Conservation (phyloP, 2,797 vertebrate species). For the Protonibea diacanthus region DNA sequence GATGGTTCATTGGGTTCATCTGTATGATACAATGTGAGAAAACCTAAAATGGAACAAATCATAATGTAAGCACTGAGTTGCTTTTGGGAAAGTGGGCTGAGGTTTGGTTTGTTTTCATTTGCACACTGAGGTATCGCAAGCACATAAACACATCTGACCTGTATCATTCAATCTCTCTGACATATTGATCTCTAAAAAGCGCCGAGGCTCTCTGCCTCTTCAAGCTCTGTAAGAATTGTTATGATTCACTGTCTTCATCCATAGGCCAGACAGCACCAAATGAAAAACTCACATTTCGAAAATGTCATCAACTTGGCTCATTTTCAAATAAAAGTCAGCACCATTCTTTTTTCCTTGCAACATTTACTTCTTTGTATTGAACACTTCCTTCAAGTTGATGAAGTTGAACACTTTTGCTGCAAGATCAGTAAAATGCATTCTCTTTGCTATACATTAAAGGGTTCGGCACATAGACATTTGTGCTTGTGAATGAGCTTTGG, state of each 20-base stretch:
- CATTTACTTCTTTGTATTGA: not conserved
- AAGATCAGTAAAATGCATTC: not conserved
- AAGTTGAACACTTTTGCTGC: not conserved
- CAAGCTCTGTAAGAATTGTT: constrained; percentile 44
- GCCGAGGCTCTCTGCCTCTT: constrained; percentile 40
- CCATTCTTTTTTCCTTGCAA: constrained; percentile 29
- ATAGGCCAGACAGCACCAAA: constrained; percentile 20
- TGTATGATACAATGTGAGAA: constrained; percentile 24
- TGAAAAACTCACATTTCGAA: constrained; percentile 49
- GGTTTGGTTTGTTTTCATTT: constrained; percentile 58
- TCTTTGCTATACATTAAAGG: not conserved
- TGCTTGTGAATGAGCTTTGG: constrained; percentile 19
- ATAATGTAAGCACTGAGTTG: constrained; percentile 31
- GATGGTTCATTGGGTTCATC: constrained; percentile 43
- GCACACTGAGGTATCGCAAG: constrained; percentile 42
- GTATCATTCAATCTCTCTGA: constrained; percentile 61
- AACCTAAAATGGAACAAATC: constrained; percentile 39
- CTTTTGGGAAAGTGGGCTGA: constrained; percentile 37
- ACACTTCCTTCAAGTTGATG: not conserved
- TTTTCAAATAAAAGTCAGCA: constrained; percentile 42
- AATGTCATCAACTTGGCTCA: constrained; percentile 37
- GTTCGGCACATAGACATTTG: not conserved
- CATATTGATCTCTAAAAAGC: constrained; percentile 62
- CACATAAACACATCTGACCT: constrained; percentile 58
- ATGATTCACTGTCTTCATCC: constrained; percentile 55